Conservation (phyloP, 2,797 vertebrate species). For the Tokudaia muenninki region DNA sequence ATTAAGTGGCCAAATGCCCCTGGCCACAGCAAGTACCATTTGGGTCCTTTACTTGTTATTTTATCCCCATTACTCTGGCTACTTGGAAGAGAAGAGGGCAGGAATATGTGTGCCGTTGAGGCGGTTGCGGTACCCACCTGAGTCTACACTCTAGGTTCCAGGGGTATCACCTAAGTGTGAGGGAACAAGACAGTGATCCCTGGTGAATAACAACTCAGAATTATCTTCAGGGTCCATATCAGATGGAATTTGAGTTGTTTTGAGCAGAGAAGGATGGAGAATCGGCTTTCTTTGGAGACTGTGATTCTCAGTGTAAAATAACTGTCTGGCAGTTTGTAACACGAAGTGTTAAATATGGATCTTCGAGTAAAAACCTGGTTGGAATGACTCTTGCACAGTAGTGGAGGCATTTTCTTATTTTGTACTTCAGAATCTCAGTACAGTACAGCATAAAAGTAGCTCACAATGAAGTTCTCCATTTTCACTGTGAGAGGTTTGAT, state of each 20-base stretch:
- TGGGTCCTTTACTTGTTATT: not conserved
- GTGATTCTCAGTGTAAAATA: conserved; percentile 62
- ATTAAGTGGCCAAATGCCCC: not conserved
- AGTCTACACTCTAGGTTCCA: conserved; percentile 13
- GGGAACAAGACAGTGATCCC: not conserved
- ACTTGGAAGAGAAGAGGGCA: not conserved
- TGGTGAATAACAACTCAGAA: conserved; percentile 27
- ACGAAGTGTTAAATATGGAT: conserved; percentile 57
- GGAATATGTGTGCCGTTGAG: not conserved
- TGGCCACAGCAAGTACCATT: not conserved
- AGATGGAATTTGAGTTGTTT: conserved; percentile 56
- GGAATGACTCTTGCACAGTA: conserved; percentile 51
- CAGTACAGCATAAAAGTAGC: conserved; percentile 42
- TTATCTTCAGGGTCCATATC: conserved; percentile 36
- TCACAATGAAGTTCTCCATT: conserved; percentile 43
- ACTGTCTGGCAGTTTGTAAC: conserved; percentile 2
- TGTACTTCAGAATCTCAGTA: conserved; percentile 18
- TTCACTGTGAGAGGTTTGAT: conserved; percentile 34
- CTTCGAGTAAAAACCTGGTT: conserved; percentile 57
- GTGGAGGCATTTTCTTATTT: conserved; percentile 61
- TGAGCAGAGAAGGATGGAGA: conserved; percentile 57
- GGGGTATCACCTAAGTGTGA: not conserved
- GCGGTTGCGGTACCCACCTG: not conserved
- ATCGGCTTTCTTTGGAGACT: conserved; percentile 23
- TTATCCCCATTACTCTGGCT: conserved; percentile 14